Percentiles rank a stretch among this genome's conserved stretches.
Conservation (phyloP, 2,888 invertebrate genomes). For the Cheilosia impressa region DNA sequence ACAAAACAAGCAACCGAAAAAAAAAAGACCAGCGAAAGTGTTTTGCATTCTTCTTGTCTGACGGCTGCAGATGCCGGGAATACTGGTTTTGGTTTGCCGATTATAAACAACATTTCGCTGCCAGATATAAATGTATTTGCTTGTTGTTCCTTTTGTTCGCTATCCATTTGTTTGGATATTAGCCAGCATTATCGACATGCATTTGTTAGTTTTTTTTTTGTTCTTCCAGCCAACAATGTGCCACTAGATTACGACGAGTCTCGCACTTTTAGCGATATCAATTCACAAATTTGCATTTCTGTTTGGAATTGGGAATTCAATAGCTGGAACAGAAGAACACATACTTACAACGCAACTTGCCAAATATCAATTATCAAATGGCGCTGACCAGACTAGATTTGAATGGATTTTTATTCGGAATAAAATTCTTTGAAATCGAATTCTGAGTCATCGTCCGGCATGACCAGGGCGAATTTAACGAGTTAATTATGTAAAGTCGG, state of each 20-base stretch:
- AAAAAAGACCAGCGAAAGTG: conserved; percentile 56
- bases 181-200: conserved; percentile 41
- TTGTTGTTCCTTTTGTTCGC: background rate
- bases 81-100: conserved; percentile 53
- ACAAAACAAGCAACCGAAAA: background rate
- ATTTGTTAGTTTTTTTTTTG: background rate
- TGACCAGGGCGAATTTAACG: conserved; percentile 19
- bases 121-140: conserved; percentile 5
- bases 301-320: conserved; percentile 6
- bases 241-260: background rate
- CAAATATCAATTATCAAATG: conserved; percentile 13
- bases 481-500: conserved; percentile 36
- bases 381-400: conserved; percentile 17
- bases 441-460: background rate
- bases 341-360: background rate
- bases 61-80: conserved; percentile 42
- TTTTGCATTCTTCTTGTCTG: conserved; percentile 41
- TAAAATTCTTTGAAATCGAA: background rate
- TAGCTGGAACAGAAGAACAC: background rate
- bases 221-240: background rate
- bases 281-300: conserved; percentile 10
- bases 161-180: conserved; percentile 39
- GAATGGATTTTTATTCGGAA: background rate
- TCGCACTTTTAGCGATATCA: conserved; percentile 3
- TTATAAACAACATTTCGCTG: conserved; percentile 53